Evolutionary conservation across 2,888 invertebrate species (phyloP).

Genomic region (Pseudanteris insignis): DNA sequence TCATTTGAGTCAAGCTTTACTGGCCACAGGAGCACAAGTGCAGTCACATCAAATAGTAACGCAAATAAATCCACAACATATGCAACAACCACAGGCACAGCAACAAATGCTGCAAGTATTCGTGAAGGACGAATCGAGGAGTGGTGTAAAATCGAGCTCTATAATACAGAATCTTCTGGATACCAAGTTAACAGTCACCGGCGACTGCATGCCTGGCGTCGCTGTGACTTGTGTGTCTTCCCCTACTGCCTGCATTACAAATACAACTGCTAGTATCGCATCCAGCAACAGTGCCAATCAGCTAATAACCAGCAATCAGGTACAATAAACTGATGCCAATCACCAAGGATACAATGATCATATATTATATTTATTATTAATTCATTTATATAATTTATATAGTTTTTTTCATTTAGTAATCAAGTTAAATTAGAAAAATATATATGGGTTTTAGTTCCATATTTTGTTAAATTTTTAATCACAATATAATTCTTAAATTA

Average conservation of each 20-base stretch:
- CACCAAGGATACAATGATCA: slow-evolving; percentile 32
- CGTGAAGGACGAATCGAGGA: slow-evolving; percentile 60
- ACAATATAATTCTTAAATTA: too few species aligned
- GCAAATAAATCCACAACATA: slow-evolving; percentile 49
- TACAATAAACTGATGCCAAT: slow-evolving; percentile 54
- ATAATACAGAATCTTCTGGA: slow-evolving; percentile 93
- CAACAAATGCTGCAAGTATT: slow-evolving; percentile 58
- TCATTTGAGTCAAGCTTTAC: slow-evolving; percentile 72
- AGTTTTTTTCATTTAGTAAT: neutral
- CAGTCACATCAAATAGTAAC: slow-evolving; percentile 45
- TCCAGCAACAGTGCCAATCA: slow-evolving; percentile 67
- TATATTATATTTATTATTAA: neutral
- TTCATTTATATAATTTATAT: neutral
- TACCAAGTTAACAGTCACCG: slow-evolving; percentile 80
- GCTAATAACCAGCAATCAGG: slow-evolving; percentile 66
- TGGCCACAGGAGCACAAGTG: slow-evolving; percentile 65
- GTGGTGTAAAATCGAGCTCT: slow-evolving; percentile 74
- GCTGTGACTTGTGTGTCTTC: slow-evolving; percentile 65
- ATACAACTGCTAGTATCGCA: slow-evolving; percentile 66
- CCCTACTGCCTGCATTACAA: slow-evolving; percentile 66
- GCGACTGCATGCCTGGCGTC: slow-evolving; percentile 69
- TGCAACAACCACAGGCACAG: slow-evolving; percentile 43
- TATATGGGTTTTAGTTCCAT: too few species aligned
- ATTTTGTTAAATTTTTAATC: too few species aligned
- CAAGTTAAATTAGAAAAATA: neutral